phyloP scores from a whole-genome alignment of 2,888 invertebrate species.

The Dione juno region DNA sequence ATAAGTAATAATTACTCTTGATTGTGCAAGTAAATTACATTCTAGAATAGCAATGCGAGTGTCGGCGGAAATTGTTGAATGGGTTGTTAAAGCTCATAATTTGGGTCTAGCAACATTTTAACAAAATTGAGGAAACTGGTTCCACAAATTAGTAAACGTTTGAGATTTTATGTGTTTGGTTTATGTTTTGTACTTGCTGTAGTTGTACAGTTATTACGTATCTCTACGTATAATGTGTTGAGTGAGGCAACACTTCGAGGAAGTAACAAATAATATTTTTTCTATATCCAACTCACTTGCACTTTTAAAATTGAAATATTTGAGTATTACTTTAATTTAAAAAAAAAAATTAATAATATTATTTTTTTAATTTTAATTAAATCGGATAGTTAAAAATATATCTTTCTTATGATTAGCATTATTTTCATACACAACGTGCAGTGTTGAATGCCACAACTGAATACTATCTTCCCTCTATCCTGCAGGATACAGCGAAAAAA shows the following conservation, averaged over 20 bases:
- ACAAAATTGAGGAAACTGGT: conserved; percentile 22
- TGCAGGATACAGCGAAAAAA: not conserved
- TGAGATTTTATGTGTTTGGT: conserved; percentile 31
- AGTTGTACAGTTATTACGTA: not conserved
- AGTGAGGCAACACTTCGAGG: too few species aligned
- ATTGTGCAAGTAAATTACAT: conserved; percentile 48
- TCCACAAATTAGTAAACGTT: conserved; percentile 36
- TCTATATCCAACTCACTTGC: too few species aligned
- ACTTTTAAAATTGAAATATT: too few species aligned
- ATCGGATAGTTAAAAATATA: too few species aligned
- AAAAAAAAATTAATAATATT: too few species aligned
- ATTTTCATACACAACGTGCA: too few species aligned
- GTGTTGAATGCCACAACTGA: too few species aligned
- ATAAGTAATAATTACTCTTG: conserved; percentile 56
- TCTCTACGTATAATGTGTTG: not conserved
- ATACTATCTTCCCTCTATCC: too few species aligned
- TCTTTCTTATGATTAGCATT: too few species aligned
- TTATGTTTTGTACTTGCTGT: not conserved
- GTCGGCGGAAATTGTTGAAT: conserved; percentile 41
- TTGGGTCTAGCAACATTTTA: conserved; percentile 31
- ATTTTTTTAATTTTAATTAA: too few species aligned
- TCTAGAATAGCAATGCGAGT: conserved; percentile 36
- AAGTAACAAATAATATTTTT: too few species aligned
- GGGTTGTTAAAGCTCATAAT: conserved; percentile 40
- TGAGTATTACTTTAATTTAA: too few species aligned